Evolutionary conservation across 2,113 vertebrate species (phyloP).

Genomic region (Sylvilagus bachmani): DNA sequence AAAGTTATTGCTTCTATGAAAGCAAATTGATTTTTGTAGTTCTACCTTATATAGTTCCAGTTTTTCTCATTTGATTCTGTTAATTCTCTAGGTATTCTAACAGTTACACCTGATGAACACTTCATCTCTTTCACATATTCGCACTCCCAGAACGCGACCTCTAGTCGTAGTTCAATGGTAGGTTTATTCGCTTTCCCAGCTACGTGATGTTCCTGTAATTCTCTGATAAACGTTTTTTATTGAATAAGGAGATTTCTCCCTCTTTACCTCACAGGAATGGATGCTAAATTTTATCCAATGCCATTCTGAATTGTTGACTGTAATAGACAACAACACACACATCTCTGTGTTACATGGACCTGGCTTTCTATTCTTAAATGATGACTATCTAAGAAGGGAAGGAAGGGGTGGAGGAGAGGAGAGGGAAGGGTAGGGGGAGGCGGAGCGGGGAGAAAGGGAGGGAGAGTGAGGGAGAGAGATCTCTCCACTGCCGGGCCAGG

Average conservation of each 20-base stretch:
- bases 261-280: background rate
- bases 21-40: background rate
- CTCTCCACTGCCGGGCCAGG: too few relatives aligned
- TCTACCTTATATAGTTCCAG: background rate
- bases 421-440: too few relatives aligned
- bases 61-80: background rate
- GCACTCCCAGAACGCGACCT: background rate
- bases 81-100: slow-evolving; percentile 30
- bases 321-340: background rate
- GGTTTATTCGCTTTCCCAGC: background rate
- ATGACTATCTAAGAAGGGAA: too few relatives aligned
- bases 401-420: too few relatives aligned
- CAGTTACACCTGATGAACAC: background rate
- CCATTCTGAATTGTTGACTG: background rate
- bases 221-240: slow-evolving; percentile 14
- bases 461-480: too few relatives aligned
- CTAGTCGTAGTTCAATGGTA: background rate
- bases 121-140: slow-evolving; percentile 2
- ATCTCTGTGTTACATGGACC: too few relatives aligned
- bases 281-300: background rate
- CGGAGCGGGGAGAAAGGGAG: too few relatives aligned
- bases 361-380: too few relatives aligned
- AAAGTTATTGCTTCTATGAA: background rate
- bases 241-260: background rate
- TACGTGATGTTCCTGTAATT: background rate